phyloP scores from a whole-genome alignment of 1,140 invertebrate species.

The Anoplophora glabripennis region DNA sequence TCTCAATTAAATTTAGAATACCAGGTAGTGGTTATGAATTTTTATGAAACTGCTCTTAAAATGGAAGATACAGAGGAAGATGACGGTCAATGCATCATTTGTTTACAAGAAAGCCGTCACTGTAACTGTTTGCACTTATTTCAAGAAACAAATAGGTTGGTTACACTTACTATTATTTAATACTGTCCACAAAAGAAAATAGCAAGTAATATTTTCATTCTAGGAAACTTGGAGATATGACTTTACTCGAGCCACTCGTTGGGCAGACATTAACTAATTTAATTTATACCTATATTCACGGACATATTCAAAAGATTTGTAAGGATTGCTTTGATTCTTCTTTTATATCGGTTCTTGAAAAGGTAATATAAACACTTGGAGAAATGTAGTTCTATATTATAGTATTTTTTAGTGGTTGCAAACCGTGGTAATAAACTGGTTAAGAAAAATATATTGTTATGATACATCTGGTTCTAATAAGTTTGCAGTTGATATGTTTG shows the following conservation, averaged over 20 bases:
- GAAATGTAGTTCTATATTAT: conserved; percentile 21
- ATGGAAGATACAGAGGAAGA: conserved; percentile 58
- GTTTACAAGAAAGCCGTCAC: conserved; percentile 64
- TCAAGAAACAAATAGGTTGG: conserved; percentile 70
- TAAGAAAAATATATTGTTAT: conserved; percentile 74
- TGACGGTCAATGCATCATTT: conserved; percentile 64
- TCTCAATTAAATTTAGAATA: conserved; percentile 69
- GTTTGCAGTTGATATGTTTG: conserved; percentile 63
- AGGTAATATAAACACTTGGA: conserved; percentile 9
- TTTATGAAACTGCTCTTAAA: conserved; percentile 74
- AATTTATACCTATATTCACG: conserved; percentile 25
- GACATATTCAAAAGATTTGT: conserved; percentile 31
- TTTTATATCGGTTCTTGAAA: conserved; percentile 27
- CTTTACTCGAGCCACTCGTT: conserved; percentile 25
- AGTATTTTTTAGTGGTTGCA: conserved; percentile 68
- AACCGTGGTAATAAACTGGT: conserved; percentile 77
- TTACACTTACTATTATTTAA: neutral
- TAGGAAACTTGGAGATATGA: conserved; percentile 33
- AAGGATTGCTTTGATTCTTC: conserved; percentile 31
- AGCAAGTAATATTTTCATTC: conserved; percentile 8
- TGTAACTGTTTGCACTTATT: conserved; percentile 81
- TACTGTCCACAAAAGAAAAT: no score
- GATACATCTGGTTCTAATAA: conserved; percentile 51
- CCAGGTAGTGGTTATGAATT: conserved; percentile 66
- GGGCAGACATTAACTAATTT: conserved; percentile 29